Base-by-base conservation (phyloP, 2,888 invertebrate species). In the Steinernema hermaphroditum region DNA sequence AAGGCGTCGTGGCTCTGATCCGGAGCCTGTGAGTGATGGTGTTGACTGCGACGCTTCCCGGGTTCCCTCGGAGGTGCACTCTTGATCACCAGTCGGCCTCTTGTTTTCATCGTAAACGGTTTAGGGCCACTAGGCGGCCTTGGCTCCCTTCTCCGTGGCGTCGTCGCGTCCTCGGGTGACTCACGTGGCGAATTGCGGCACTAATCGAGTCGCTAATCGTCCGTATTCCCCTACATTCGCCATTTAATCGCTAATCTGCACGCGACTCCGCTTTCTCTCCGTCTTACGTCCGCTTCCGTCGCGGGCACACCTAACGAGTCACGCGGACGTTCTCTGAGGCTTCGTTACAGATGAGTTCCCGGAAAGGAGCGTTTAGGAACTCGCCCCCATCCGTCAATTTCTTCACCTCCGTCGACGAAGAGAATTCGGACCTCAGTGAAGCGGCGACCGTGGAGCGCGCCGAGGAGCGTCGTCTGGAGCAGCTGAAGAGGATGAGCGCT, bases 361-460 rank as follows among this genome's bases (percentile, higher is more conserved):
- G 29, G 62, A 62, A 62, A 34, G 29, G 62, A 19, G 50, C 50
- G 9, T n/a, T 62, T 27, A 24, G 62, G 32, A 32, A 62, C 29
- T 62, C 37, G 12, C 68, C 77, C 16, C 77, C 77, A 14, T 70
- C 77, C n/a, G 77, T 77, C 68, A 76, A 78, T 32, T 78, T 77
- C 71, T 77, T 70, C 70, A 68, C 78, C 6, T 77, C 77, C 16
- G 69, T 75, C 32, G 76, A 76, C 68, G 77, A 77, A 19, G 77
- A 77, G 6, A 44, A 22, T 16, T 72, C 76, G 41, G 74, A 75
- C 19, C 27, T 46, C 2, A 70, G 69, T 16, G 76, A 54, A 29
- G 72, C 34, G 12, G 74, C 62, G 46, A 57, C 72, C 9, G 70
- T 72, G 32, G 44, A 69, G 43, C n/a, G 32, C 6, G 72, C 27